A percentile compares a stretch with the other conserved stretches of the same genome.
Evolutionary conservation across 2,888 invertebrate species (phyloP).

Genomic region (Tridacna crocea): DNA sequence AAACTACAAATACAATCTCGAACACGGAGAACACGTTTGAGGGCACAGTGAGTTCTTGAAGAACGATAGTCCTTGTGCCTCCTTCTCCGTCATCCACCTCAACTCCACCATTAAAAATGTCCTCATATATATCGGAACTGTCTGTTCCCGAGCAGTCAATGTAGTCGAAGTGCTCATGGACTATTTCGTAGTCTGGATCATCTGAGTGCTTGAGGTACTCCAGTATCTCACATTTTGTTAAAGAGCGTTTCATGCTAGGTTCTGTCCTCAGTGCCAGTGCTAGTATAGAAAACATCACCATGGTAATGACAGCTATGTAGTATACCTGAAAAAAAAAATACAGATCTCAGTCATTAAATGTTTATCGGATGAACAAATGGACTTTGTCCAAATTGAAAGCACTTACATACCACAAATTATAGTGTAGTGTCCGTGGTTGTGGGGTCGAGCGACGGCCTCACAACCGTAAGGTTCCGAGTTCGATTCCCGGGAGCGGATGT

Average conservation of each 20-base stretch:
- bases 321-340: slow-evolving; percentile 52
- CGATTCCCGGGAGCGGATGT: no score
- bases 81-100: not conserved
- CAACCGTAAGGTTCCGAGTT: no score
- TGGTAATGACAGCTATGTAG: slow-evolving; percentile 35
- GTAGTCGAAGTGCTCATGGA: not conserved
- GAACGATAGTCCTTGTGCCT: not conserved
- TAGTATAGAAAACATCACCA: slow-evolving; percentile 52
- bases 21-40: slow-evolving; percentile 34
- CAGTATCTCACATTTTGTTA: slow-evolving; percentile 53
- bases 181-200: not conserved
- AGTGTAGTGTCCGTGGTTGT: no score
- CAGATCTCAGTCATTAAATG: not conserved
- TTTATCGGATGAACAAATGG: no score
- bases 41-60: not conserved
- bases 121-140: not conserved
- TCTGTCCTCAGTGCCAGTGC: slow-evolving; percentile 51
- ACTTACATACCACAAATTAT: no score
- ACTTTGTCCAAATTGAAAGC: no score
- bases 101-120: not conserved
- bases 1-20: slow-evolving; percentile 33
- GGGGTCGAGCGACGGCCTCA: no score
- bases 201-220: slow-evolving; percentile 46
- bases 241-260: slow-evolving; percentile 32
- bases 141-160: not conserved